Base-by-base conservation (phyloP, 2,797 vertebrate genomes). In the Phoeniculus purpureus region DNA sequence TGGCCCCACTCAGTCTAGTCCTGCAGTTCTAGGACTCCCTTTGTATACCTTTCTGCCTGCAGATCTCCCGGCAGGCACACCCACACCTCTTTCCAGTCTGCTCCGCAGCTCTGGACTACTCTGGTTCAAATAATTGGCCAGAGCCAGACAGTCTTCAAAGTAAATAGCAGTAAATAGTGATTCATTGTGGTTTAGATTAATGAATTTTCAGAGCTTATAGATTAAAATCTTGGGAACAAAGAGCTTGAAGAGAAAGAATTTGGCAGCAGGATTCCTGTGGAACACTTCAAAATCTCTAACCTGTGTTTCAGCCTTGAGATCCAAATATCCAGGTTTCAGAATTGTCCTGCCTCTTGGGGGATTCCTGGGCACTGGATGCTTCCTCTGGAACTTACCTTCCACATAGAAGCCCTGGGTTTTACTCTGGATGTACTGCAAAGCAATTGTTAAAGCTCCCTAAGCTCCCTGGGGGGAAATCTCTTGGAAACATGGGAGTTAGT, bases 171-270 rank as follows among this genome's bases (percentile, higher is more conserved):
- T 68, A 92, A 89, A 75, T 1, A 89, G 12, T 81, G 85, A 87
- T 59, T 93, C 66, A 85, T 11, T 85, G 89, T 59, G 75, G 72
- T 82, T 89, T 82, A 68, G 23, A 64, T 59, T 74, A 0, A 73
- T 70, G 55, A 58, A 32, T 85, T 92, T 93, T 87, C 66, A 72
- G 31, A 59, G 19, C 1, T 29, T 26, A 55, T 7, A 75, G 79
- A 90, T 94, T 59, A 92, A 90, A 87, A 89, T 72, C 59, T 55
- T 77, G 29, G 58, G 87, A 92, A 75, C 37, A 87, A 91, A 82
- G 43, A 64, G 16, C 43, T 89, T 4, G 7, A 55, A 81, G 23
- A 62, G 48, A 64, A 85, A 85, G 67, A 75, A 85, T 55, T 73
- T 16, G 10, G 62, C 81, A 78, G 65, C 32, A 80, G 29, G 20